Evolutionary conservation across 2,113 vertebrate genomes (phyloP), one percentile per base, ranked within the genome.

Genomic region (Morone chrysops): DNA sequence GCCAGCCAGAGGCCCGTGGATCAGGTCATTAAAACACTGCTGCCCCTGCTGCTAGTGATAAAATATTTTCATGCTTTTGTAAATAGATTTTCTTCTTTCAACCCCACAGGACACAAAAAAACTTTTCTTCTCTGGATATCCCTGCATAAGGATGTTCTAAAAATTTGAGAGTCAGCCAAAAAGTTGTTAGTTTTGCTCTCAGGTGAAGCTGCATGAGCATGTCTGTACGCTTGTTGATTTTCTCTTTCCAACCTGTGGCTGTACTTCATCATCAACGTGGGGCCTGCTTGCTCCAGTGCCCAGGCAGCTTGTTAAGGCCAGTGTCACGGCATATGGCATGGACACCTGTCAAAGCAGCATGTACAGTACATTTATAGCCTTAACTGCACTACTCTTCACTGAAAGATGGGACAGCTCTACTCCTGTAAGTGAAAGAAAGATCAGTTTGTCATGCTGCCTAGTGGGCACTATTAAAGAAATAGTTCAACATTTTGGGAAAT

Each of bases 51-150:
- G 97, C 95, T 94, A 94, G 96, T 97, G 96, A 97, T 98, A 96
- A 97, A 98, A 98, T 98, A 97, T 98, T 97, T 98, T 97, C 96
- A 95, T 96, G 96, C 96, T 98, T 97, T 97, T 96, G 96, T 97
- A 97, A 97, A 98, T 97, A 97, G 96, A 97, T 97, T 97, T 97
- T 96, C 95, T 95, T 95, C 96, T 97, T 96, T 96, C 96, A 95
- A 96, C 96, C 96, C 95, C 94, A 93, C 95, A 96, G 96, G 96
- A 96, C 95, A 96, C 92, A 95, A 96, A 89, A 91, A 83, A 88
- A 86, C 70, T 63, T 88, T 91, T 86, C 74, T 74, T 86, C 78
- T 79, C 81, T 43, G 68, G 20, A 77, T 69, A 72, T 73, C 62
- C 68, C 59, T 0, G 63, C 53, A 81, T 70, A 66, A 82, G 72